These are phyloP conservation scores for Phataginus tetradactyla DNA, from an alignment of 2,797 vertebrate genomes.

Conservation along the genomic window DNA sequence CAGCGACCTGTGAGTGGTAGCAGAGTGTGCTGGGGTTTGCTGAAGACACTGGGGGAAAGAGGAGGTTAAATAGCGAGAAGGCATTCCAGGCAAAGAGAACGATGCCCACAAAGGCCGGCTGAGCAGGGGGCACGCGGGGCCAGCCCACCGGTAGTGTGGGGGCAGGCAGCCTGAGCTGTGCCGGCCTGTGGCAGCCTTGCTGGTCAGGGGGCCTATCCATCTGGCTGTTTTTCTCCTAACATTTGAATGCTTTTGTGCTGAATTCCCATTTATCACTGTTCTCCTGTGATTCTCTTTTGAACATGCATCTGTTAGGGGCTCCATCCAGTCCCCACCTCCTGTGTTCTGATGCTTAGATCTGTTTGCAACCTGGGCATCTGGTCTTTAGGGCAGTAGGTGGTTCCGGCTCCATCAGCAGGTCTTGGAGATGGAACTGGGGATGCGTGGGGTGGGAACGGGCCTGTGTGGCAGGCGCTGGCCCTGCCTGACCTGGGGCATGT, in stretches of 20 bases:
- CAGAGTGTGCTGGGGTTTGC: fast-evolving
- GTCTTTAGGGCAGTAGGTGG: neutral
- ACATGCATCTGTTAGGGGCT: constrained; percentile 24
- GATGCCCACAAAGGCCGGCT: neutral
- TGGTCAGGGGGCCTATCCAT: neutral
- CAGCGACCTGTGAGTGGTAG: fast-evolving
- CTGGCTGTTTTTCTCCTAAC: constrained; percentile 70
- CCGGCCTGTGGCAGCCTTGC: neutral
- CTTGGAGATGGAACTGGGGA: fast-evolving
- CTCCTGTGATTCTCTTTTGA: constrained; percentile 52
- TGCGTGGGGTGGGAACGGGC: fast-evolving
- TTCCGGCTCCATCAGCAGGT: neutral
- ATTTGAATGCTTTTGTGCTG: constrained; percentile 18
- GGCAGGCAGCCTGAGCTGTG: fast-evolving
- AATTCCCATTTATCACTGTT: neutral
- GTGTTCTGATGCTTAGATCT: neutral
- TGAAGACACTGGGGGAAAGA: neutral
- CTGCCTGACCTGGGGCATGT: fast-evolving
- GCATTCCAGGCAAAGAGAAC: neutral
- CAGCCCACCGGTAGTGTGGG: fast-evolving
- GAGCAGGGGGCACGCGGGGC: neutral
- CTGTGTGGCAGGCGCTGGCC: neutral
- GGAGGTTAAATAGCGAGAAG: neutral
- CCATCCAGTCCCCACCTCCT: neutral
- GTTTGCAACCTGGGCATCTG: neutral